These are phyloP conservation scores for Pseudachorutes palmiensis DNA, from an alignment of 1,140 invertebrate genomes.

Conservation along the genomic window DNA sequence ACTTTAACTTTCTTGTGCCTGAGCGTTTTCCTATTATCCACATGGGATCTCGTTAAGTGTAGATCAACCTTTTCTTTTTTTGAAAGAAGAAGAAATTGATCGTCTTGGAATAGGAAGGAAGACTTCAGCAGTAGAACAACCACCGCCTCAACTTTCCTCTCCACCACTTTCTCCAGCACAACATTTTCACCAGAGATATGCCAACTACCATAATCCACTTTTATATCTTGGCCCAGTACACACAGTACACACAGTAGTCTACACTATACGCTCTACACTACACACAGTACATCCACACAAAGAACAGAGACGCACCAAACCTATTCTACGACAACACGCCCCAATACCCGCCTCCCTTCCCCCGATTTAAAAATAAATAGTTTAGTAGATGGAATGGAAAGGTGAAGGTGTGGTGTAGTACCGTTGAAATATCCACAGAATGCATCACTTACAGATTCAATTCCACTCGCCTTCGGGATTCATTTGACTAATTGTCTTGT, in stretches of 20 bases:
- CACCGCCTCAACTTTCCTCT: not conserved
- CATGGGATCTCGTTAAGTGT: conserved; percentile 11
- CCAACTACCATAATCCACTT: not conserved
- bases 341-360: too few relatives aligned
- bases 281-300: too few relatives aligned
- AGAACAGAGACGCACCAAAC: too few relatives aligned
- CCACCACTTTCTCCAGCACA: not conserved
- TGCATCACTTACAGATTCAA: too few relatives aligned
- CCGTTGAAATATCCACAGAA: too few relatives aligned
- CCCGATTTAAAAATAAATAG: too few relatives aligned
- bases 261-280: not conserved
- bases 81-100: conserved; percentile 1
- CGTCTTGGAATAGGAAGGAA: not conserved
- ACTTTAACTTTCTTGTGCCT: not conserved
- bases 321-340: too few relatives aligned
- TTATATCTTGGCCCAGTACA: not conserved
- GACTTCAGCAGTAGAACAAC: not conserved
- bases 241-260: too few relatives aligned
- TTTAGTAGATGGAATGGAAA: too few relatives aligned
- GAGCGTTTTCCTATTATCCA: conserved; percentile 2
- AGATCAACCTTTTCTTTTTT: conserved; percentile 7
- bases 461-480: too few relatives aligned
- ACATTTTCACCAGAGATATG: not conserved
- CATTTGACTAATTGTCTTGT: not conserved
- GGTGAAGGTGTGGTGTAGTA: too few relatives aligned